Evolutionary conservation across 2,113 vertebrate species (phyloP).

Genomic region (Eretmochelys imbricata): DNA sequence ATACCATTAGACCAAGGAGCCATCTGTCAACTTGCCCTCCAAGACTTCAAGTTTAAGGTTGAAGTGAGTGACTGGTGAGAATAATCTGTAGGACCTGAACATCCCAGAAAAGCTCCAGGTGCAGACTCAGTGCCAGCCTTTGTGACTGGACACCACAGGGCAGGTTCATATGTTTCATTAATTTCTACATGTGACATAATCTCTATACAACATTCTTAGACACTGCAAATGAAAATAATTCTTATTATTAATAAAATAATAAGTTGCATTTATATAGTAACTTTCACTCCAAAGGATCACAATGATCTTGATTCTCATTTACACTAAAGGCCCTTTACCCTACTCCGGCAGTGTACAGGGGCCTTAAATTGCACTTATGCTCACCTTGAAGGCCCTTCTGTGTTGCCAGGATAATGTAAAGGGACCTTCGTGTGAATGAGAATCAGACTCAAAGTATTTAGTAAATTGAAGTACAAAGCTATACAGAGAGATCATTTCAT

Average conservation of each 20-base stretch:
- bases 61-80: background rate
- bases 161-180: background rate
- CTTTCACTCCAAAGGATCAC: background rate
- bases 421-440: background rate
- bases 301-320: background rate
- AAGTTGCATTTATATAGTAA: background rate
- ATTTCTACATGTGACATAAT: slow-evolving; percentile 5
- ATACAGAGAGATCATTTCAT: background rate
- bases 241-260: background rate
- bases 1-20: too few relatives aligned
- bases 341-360: background rate
- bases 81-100: background rate
- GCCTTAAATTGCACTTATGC: background rate
- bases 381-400: background rate
- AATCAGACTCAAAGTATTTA: background rate
- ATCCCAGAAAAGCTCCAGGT: background rate
- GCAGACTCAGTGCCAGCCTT: background rate
- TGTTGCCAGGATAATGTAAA: rapidly evolving
- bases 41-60: background rate
- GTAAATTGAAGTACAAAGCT: background rate
- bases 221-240: background rate
- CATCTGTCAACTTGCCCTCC: background rate
- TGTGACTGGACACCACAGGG: background rate
- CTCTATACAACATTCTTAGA: background rate
- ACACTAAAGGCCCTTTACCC: background rate